Evolutionary conservation across 1,140 invertebrate genomes (phyloP), one percentile per base, ranked within the genome.

Genomic region (Halictus rubicundus): DNA sequence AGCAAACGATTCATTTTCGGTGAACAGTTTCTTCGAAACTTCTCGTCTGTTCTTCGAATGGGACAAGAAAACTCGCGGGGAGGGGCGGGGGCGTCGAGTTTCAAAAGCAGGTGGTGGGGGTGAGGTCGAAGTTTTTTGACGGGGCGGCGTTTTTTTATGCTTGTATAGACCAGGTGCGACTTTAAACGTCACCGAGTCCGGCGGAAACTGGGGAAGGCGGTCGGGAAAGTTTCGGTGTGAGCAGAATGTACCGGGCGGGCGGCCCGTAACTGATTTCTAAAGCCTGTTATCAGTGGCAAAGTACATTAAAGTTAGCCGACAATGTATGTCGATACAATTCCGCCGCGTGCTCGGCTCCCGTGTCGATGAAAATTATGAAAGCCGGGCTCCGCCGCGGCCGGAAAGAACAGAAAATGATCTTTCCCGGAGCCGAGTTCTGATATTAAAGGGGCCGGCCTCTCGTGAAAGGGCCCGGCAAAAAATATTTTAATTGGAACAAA

Each of bases 191-290:
- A 4, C 32, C n/a, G n/a, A 75, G 54, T 5, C 1, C 7, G 46
- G n/a, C 4, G 73, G 54, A 75, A 75, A 75, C 46, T 39, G n/a
- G 46, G n/a, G 5, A 25, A 16, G 61, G 39, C 46, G n/a, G 32
- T 8, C 5, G 19, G 37, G 73, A 76, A 76, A 76, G 32, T 76
- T 76, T 68, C 64, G 52, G 39, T 65, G n/a, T 32, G 49, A 68
- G 37, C 49, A 23, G 21, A 65, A 39, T 32, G 52, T 59, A 76
- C 42, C 57, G 42, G 49, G 14, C 3, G 23, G 23, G 27, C 14
- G n/a, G 12, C 27, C 54, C 52, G 49, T 68, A 76, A 76, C 73
- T 68, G 73, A 76, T 76, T 76, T 76, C 42, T 76, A 76, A 76
- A 76, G 64, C 65, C 10, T 6, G 73, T 60, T 76, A 68, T 59